Conservation (phyloP, 2,113 vertebrate genomes). For the Thalassoma bifasciatum region DNA sequence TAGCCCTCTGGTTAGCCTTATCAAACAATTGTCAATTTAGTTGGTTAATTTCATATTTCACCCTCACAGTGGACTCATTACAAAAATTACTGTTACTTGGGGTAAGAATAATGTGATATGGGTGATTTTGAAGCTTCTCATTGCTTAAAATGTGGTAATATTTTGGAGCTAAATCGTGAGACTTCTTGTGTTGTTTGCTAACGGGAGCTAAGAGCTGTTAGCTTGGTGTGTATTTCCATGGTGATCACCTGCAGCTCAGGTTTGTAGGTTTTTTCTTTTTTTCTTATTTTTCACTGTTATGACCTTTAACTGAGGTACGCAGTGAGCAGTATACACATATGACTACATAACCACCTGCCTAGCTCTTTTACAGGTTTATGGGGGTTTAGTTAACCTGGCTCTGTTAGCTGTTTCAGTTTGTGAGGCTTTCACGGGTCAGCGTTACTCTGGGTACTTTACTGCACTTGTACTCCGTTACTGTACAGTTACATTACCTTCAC, state of each 20-base stretch:
- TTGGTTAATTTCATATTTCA: not conserved
- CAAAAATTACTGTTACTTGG: not conserved
- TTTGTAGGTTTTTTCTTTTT: too few relatives aligned
- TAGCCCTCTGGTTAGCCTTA: not conserved
- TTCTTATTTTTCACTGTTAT: too few relatives aligned
- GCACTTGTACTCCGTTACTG: not conserved
- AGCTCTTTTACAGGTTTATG: conserved; percentile 12
- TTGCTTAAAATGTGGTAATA: too few relatives aligned
- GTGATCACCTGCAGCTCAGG: not conserved
- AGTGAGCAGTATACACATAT: too few relatives aligned
- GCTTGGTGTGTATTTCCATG: not conserved
- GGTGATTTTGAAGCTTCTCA: not conserved
- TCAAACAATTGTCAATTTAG: not conserved
- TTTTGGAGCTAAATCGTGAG: not conserved
- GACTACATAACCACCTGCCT: too few relatives aligned
- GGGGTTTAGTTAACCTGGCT: not conserved
- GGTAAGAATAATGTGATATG: not conserved
- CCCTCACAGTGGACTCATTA: too few relatives aligned
- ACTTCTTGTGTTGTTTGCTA: not conserved
- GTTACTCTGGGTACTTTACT: too few relatives aligned
- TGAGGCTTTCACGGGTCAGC: not conserved
- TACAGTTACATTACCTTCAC: not conserved
- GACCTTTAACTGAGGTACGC: too few relatives aligned
- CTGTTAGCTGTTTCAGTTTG: not conserved
- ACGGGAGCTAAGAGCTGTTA: conserved; percentile 4